A percentile compares a stretch with the other conserved stretches of the same genome.
These are phyloP conservation scores for Stenodema calcarata DNA, from an alignment of 2,888 invertebrate species.

Conservation along the genomic window DNA sequence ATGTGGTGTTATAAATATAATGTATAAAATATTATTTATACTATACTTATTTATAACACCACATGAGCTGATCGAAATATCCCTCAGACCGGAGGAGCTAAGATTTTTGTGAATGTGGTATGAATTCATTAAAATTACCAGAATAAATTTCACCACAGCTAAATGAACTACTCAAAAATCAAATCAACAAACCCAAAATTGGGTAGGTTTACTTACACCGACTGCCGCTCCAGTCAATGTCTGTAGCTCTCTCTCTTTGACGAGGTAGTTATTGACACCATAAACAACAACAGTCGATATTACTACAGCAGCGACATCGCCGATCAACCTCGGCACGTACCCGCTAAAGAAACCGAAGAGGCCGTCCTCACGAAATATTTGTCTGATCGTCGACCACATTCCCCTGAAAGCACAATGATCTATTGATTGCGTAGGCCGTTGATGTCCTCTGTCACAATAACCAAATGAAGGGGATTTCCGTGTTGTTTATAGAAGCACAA, in stretches of 20 bases:
- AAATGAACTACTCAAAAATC: too few relatives aligned
- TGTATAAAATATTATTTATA: too few relatives aligned
- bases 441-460: background rate
- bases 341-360: slow-evolving; percentile 87
- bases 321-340: slow-evolving; percentile 82
- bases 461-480: too few relatives aligned
- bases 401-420: slow-evolving; percentile 64
- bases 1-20: too few relatives aligned
- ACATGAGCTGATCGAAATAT: too few relatives aligned
- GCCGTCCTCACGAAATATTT: slow-evolving; percentile 88
- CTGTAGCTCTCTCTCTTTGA: slow-evolving; percentile 71
- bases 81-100: too few relatives aligned
- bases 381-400: slow-evolving; percentile 75
- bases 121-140: too few relatives aligned
- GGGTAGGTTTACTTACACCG: slow-evolving; percentile 34
- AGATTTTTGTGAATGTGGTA: too few relatives aligned
- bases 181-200: background rate
- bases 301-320: slow-evolving; percentile 81
- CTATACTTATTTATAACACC: too few relatives aligned
- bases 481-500: too few relatives aligned
- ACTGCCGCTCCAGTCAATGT: slow-evolving; percentile 38
- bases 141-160: too few relatives aligned
- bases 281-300: slow-evolving; percentile 78
- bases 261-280: slow-evolving; percentile 79
- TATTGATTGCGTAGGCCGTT: too few relatives aligned